These are phyloP conservation scores for Caenorhabditis briggsae DNA, from an alignment of 1,140 invertebrate species.

Conservation along the genomic window DNA sequence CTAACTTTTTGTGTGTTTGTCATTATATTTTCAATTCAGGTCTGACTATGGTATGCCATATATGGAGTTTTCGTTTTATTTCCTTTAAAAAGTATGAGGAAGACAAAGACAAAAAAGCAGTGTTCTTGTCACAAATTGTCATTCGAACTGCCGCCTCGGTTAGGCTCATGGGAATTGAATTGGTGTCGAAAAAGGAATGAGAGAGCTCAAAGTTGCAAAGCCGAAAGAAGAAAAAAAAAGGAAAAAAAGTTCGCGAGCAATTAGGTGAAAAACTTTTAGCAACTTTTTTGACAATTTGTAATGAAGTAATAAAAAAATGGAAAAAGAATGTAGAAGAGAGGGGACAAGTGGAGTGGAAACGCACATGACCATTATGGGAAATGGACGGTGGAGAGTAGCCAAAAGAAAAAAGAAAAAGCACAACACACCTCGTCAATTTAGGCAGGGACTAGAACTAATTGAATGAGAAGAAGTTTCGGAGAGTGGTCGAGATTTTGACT, in stretches of 20 bases:
- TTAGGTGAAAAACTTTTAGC: slow-evolving; percentile 3
- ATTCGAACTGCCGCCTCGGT: slow-evolving; percentile 12
- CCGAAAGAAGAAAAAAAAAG: not conserved
- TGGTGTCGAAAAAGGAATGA: slow-evolving; percentile 8
- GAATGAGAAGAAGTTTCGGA: slow-evolving; percentile 2
- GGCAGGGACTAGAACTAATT: slow-evolving; percentile 11
- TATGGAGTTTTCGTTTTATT: not conserved
- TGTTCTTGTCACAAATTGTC: slow-evolving; percentile 54
- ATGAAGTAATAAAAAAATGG: not conserved
- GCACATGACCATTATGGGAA: slow-evolving; percentile 33
- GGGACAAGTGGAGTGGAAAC: slow-evolving; percentile 39
- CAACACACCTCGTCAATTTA: slow-evolving; percentile 20
- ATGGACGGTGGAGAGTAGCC: no score
- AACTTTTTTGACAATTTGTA: no score
- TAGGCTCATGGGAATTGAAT: slow-evolving; percentile 43
- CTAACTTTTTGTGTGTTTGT: slow-evolving; percentile 22
- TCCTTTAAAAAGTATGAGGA: not conserved
- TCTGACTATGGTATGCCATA: not conserved
- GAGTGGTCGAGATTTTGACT: not conserved
- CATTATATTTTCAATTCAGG: slow-evolving; percentile 6
- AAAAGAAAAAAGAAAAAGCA: not conserved
- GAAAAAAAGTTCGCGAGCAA: slow-evolving; percentile 23
- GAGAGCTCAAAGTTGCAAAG: not conserved
- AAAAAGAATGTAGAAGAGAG: not conserved
- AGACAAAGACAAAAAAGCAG: not conserved